Conservation (phyloP, 2,113 vertebrate species). For the Melanocharis versteri region DNA sequence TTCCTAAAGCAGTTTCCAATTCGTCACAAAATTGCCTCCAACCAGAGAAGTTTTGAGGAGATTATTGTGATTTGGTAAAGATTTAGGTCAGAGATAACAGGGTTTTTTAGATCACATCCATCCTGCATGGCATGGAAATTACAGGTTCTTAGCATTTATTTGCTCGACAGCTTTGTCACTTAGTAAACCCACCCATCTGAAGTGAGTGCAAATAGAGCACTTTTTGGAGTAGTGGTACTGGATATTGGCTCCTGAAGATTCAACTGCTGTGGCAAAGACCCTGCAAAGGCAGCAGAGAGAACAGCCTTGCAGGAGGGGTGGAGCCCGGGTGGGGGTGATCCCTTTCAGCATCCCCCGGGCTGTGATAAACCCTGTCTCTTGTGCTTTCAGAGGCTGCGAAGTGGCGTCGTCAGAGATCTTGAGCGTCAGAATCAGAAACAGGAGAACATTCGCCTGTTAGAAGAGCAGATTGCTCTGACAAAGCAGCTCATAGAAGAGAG, state of each 20-base stretch:
- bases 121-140: not conserved
- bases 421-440: constrained; percentile 84
- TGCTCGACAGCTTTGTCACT: not conserved
- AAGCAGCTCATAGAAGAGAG: constrained; percentile 79
- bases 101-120: not conserved
- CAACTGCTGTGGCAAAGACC: not conserved
- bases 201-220: not conserved
- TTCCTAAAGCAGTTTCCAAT: not conserved
- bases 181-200: not conserved
- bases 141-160: not conserved
- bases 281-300: not conserved
- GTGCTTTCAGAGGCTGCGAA: constrained; percentile 83
- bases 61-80: not conserved
- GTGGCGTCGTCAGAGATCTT: constrained; percentile 87
- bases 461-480: constrained; percentile 86
- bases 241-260: not conserved
- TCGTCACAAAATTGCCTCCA: not conserved
- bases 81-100: not conserved
- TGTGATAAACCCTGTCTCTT: not conserved
- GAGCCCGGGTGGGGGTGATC: not conserved
- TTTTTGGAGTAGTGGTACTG: not conserved
- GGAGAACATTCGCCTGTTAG: constrained; percentile 83
- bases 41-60: not conserved
- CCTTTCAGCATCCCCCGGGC: not conserved
- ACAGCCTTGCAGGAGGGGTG: not conserved